Base-by-base conservation (phyloP, 2,797 vertebrate genomes). In the Eulemur rubriventer region DNA sequence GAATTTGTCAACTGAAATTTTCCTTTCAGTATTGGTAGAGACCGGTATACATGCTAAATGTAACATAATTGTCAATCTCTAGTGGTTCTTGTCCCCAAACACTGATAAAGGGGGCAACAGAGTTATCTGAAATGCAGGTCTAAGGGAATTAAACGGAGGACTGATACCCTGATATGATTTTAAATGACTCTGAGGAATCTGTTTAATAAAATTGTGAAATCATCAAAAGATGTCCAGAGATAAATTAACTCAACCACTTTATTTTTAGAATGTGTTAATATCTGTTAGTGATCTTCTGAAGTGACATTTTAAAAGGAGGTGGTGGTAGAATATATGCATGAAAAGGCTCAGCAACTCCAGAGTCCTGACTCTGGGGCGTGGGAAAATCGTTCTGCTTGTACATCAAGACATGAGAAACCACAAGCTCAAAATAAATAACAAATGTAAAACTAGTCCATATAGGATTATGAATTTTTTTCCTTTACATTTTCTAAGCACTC, bases 401-500 rank as follows among this genome's bases (percentile, higher is more conserved):
- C 48, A 80, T 41, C 17, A 75, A 85, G 50, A 6, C 7, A 16
- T 2, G 8, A 43, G 79, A 85, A 90, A 38, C 2, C 26, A 72
- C 41, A 41, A 46, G 13, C 1, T 8, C 24, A 16, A 90, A 89
- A 33, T 11, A 96, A 93, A 26, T 28, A 79, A 87, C 1, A 69
- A 84, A 35, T 69, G 41, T 85, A 89, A 70, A 50, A 0, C 2
- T 59, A 38, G 80, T 52, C 1, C 50, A 55, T 85, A 50, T 79
- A 18, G 73, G 48, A 70, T 38, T 61, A 7, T 61, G 6, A 28
- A 30, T 69, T 67, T 86, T 72, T 72, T 79, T 38, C 33, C 52
- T 89, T 93, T 91, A 30, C 33, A 16, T 90, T 35, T 90, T 95
- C 26, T 48, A 94, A 73, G 3, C 70, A 80, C 43, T 85, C 97